A percentile compares a stretch with the other conserved stretches of the same genome.
phyloP scores from a whole-genome alignment of 2,113 vertebrate species.

The Xiphorhynchus elegans region DNA sequence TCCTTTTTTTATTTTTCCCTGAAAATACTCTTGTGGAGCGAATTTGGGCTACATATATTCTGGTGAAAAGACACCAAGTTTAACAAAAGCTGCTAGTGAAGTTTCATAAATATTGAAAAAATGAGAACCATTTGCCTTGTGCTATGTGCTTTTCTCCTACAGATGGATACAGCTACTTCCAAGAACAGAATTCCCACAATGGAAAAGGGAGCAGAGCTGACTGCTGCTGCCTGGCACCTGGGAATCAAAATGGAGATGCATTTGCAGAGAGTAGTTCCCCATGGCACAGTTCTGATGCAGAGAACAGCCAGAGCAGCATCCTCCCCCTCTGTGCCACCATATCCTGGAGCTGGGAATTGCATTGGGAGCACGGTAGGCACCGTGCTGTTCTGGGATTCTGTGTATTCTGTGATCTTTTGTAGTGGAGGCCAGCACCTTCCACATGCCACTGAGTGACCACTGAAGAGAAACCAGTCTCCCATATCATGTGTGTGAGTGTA shows the following conservation, averaged over 20 bases:
- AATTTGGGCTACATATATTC: neutral
- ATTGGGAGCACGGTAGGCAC: fast-evolving
- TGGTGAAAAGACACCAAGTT: neutral
- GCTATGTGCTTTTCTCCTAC: neutral
- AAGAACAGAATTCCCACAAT: neutral
- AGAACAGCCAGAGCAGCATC: neutral
- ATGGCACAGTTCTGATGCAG: neutral
- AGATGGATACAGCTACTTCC: neutral
- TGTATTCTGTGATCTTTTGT: fast-evolving
- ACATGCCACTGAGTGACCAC: fast-evolving
- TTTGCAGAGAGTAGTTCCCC: neutral
- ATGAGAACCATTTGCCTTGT: neutral
- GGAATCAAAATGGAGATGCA: neutral
- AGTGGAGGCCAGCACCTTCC: neutral
- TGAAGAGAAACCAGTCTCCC: neutral
- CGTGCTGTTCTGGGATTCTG: fast-evolving
- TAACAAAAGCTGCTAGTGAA: neutral
- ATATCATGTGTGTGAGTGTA: fast-evolving
- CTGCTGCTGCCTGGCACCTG: neutral
- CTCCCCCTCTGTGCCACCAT: neutral
- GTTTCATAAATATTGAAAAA: neutral
- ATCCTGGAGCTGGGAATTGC: neutral
- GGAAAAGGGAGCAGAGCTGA: neutral
- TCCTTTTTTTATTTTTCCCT: neutral
- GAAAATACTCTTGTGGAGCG: neutral